A percentile compares a stretch with the other conserved stretches of the same genome.
Conservation (phyloP, 2,797 vertebrate genomes). For the Microchirus variegatus region DNA sequence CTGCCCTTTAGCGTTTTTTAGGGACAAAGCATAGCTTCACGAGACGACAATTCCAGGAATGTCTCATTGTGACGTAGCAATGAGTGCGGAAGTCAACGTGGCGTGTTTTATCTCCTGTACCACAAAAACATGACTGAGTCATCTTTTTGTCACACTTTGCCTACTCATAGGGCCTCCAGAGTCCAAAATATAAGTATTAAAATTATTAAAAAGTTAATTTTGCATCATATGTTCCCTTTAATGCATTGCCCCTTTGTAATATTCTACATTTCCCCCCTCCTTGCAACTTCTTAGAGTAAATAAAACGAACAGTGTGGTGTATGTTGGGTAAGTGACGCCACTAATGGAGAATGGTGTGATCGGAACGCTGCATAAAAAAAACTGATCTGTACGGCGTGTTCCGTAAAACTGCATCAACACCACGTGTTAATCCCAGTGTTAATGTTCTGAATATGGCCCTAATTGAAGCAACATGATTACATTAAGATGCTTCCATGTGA, state of each 20-base stretch:
- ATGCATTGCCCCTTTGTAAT: conserved; percentile 1
- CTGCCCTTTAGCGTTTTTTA: too few species aligned
- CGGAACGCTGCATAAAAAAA: conserved; percentile 3
- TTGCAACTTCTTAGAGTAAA: conserved; percentile 23
- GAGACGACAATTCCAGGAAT: too few species aligned
- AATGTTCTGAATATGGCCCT: conserved; percentile 46
- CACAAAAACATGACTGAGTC: too few species aligned
- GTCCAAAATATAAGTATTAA: too few species aligned
- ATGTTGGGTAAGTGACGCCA: conserved; percentile 38
- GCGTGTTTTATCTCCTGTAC: too few species aligned
- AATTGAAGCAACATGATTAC: conserved; percentile 57
- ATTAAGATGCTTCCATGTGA: conserved; percentile 50
- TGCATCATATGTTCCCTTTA: too few species aligned
- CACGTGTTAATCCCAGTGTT: conserved; percentile 39
- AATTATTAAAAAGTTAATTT: too few species aligned
- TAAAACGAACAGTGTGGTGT: conserved; percentile 1
- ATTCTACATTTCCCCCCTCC: conserved; percentile 13
- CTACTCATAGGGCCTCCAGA: too few species aligned
- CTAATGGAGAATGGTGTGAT: conserved; percentile 18
- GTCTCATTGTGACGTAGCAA: too few species aligned
- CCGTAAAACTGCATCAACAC: conserved; percentile 16
- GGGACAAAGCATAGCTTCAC: too few species aligned
- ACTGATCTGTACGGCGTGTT: conserved; percentile 25
- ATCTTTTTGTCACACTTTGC: too few species aligned
- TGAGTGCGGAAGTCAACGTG: too few species aligned